These are phyloP conservation scores for Microvelia longipes DNA, from an alignment of 1,140 invertebrate genomes.

Conservation along the genomic window DNA sequence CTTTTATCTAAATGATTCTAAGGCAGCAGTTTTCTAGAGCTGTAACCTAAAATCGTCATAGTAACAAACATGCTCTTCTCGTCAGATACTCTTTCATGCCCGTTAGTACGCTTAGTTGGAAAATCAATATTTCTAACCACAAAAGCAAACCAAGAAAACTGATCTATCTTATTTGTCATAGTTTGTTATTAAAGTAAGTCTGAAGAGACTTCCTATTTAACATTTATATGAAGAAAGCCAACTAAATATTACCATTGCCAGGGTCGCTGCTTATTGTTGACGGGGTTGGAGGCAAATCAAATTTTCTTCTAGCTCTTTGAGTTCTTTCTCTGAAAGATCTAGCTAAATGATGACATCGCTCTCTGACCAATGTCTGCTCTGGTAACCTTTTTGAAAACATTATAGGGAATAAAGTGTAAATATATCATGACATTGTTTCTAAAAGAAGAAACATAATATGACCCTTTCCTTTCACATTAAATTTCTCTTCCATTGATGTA, in stretches of 20 bases:
- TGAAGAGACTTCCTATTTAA: too few relatives aligned
- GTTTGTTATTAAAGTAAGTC: too few relatives aligned
- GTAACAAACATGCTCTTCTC: too few relatives aligned
- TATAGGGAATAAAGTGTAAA: background rate
- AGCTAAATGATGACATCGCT: slow-evolving; percentile 39
- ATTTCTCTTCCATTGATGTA: background rate
- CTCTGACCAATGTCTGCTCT: slow-evolving; percentile 29
- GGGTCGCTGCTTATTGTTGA: slow-evolving; percentile 30
- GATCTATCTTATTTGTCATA: too few relatives aligned
- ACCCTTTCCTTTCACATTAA: background rate
- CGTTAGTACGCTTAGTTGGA: too few relatives aligned
- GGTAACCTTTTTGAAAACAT: background rate
- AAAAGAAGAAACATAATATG: background rate
- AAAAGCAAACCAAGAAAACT: too few relatives aligned
- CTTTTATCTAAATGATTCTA: too few relatives aligned
- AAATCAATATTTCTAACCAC: too few relatives aligned
- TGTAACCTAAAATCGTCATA: too few relatives aligned
- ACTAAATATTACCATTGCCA: slow-evolving; percentile 15
- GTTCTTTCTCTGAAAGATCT: slow-evolving; percentile 41
- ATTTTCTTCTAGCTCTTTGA: slow-evolving; percentile 35
- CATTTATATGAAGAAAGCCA: too few relatives aligned
- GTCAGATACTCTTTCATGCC: too few relatives aligned
- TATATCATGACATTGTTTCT: background rate
- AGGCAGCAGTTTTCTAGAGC: too few relatives aligned
- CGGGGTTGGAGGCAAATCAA: slow-evolving; percentile 44